Conservation (phyloP, 2,797 vertebrate species). For the Pantherophis alleghaniensis region DNA sequence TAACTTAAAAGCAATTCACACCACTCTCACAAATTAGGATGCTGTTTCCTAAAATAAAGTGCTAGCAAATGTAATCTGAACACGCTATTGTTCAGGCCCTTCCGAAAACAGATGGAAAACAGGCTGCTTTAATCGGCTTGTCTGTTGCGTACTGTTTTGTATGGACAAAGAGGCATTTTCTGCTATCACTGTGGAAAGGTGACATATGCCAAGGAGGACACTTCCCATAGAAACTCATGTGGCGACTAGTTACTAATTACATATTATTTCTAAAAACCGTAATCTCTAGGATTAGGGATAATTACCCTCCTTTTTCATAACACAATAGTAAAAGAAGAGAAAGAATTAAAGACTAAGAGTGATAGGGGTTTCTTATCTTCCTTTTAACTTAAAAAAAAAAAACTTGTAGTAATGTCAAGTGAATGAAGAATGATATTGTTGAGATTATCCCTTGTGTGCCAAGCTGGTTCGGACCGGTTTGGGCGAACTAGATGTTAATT, state of each 20-base stretch:
- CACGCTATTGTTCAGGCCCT: not conserved
- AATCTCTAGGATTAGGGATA: not conserved
- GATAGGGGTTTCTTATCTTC: not conserved
- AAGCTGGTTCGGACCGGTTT: not conserved
- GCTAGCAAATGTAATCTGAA: constrained; percentile 24
- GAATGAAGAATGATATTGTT: not conserved
- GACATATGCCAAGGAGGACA: not conserved
- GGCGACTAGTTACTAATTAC: not conserved
- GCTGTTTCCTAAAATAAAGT: constrained; percentile 24
- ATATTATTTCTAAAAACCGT: not conserved
- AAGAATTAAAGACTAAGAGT: not conserved
- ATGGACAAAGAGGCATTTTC: not conserved
- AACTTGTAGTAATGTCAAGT: not conserved
- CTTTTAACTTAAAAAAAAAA: not conserved
- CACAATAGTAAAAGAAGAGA: not conserved
- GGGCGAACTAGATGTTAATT: too few species aligned
- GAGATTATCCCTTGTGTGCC: not conserved
- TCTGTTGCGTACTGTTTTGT: not conserved
- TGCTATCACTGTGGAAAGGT: not conserved
- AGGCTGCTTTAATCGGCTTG: not conserved
- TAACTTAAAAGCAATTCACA: constrained; percentile 20
- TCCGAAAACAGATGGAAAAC: not conserved
- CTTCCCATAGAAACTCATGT: not conserved
- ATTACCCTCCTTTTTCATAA: not conserved
- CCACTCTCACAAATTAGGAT: not conserved